A percentile compares a stretch with the other conserved stretches of the same genome.
Conservation (phyloP, 2,113 vertebrate genomes). For the Henicopernis longicauda region DNA sequence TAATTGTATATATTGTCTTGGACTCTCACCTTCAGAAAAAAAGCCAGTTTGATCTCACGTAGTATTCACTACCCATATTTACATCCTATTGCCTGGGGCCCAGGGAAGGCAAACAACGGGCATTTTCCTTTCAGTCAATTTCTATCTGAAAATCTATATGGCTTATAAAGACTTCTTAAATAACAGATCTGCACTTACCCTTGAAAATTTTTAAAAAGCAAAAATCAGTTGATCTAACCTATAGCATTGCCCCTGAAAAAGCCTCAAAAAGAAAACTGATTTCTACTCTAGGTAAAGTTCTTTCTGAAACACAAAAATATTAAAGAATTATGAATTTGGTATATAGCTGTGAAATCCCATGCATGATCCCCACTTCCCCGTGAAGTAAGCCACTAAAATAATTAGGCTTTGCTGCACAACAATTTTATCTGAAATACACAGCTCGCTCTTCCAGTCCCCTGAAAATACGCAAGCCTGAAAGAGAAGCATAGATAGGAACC, state of each 20-base stretch:
- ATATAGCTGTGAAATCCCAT: neutral
- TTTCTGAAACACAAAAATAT: neutral
- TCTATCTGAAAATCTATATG: neutral
- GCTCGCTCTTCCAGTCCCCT: neutral
- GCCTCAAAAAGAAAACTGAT: neutral
- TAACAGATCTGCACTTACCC: neutral
- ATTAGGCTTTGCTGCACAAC: neutral
- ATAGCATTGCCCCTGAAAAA: neutral
- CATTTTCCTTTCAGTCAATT: slow-evolving; percentile 11
- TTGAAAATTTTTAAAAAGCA: neutral
- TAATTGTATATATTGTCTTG: slow-evolving; percentile 45
- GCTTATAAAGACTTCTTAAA: neutral
- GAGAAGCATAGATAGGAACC: neutral
- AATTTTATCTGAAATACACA: neutral
- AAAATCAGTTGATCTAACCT: neutral
- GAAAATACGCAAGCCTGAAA: neutral
- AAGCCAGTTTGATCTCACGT: neutral
- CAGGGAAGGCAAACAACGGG: neutral
- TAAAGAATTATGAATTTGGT: neutral
- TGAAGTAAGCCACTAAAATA: neutral
- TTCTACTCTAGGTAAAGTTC: neutral
- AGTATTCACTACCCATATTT: slow-evolving; percentile 23
- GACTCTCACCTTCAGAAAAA: slow-evolving; percentile 45
- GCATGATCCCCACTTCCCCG: neutral
- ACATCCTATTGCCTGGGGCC: neutral